Evolutionary conservation across 2,113 vertebrate species (phyloP).

Genomic region (Taurulus bubalis): DNA sequence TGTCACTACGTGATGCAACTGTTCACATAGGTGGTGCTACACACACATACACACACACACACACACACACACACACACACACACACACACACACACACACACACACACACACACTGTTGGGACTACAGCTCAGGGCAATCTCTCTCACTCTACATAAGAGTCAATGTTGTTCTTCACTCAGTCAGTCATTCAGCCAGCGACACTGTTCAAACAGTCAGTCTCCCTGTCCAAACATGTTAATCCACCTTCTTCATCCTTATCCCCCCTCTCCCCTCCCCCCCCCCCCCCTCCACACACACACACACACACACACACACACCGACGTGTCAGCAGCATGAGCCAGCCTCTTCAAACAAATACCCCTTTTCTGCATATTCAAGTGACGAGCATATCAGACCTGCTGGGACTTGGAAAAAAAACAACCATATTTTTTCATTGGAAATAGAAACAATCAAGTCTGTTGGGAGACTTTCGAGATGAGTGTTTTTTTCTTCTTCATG

Average conservation of each 20-base stretch:
- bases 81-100: background rate
- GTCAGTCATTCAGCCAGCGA: constrained; percentile 55
- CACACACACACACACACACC: constrained; percentile 10
- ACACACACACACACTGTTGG: background rate
- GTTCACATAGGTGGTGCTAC: constrained; percentile 4
- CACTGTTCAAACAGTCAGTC: constrained; percentile 74
- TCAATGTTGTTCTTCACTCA: constrained; percentile 65
- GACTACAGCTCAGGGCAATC: constrained; percentile 16
- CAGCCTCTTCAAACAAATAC: constrained; percentile 55
- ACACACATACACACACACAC: no score
- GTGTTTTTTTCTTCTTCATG: constrained; percentile 18
- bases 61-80: background rate
- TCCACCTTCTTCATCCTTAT: constrained; percentile 76
- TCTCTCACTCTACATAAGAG: constrained; percentile 47
- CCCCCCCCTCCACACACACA: background rate
- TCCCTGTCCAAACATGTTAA: constrained; percentile 81
- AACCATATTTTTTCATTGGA: constrained; percentile 34
- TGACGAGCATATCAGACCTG: constrained; percentile 24
- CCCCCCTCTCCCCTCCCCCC: constrained; percentile 38
- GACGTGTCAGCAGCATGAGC: constrained; percentile 42
- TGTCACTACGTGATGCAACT: constrained; percentile 39
- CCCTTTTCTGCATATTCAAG: constrained; percentile 58
- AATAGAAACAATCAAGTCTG: constrained; percentile 24
- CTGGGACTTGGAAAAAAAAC: constrained; percentile 14
- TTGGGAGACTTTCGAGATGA: background rate